These are phyloP conservation scores for Panthera tigris DNA, from an alignment of 2,113 vertebrate genomes.

Conservation along the genomic window DNA sequence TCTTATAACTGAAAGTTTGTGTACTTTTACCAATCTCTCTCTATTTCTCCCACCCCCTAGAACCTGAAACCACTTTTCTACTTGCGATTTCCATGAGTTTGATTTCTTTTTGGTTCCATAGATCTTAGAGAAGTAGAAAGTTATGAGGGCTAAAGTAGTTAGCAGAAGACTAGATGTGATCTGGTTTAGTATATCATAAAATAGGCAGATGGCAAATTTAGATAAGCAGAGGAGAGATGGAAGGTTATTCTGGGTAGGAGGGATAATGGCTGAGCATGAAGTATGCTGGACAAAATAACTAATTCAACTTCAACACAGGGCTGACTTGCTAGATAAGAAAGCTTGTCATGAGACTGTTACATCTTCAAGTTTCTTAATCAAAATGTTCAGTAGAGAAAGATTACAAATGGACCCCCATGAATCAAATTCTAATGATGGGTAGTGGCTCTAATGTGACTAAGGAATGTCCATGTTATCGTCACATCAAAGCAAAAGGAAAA, in stretches of 20 bases:
- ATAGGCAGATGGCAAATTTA: neutral
- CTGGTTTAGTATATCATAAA: neutral
- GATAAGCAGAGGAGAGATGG: neutral
- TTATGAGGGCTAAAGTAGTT: neutral
- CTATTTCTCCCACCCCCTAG: neutral
- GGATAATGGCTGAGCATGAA: neutral
- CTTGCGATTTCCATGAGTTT: neutral
- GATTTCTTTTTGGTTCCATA: neutral
- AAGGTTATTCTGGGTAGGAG: neutral
- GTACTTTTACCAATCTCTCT: neutral
- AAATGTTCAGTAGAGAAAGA: neutral
- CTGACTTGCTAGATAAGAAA: neutral
- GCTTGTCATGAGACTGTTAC: neutral
- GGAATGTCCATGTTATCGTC: conserved; percentile 10
- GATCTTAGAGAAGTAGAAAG: neutral
- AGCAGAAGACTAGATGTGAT: neutral
- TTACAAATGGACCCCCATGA: neutral
- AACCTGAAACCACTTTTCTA: neutral
- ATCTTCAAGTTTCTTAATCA: conserved; percentile 1
- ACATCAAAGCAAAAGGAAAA: conserved; percentile 7
- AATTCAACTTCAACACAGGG: neutral
- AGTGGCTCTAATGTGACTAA: conserved; percentile 29
- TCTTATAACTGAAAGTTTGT: neutral
- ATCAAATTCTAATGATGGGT: neutral
- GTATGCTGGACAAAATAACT: neutral